Percentiles rank a stretch among this genome's conserved stretches.
Evolutionary conservation across 2,888 invertebrate species (phyloP).

Genomic region (Tineola bisselliella): DNA sequence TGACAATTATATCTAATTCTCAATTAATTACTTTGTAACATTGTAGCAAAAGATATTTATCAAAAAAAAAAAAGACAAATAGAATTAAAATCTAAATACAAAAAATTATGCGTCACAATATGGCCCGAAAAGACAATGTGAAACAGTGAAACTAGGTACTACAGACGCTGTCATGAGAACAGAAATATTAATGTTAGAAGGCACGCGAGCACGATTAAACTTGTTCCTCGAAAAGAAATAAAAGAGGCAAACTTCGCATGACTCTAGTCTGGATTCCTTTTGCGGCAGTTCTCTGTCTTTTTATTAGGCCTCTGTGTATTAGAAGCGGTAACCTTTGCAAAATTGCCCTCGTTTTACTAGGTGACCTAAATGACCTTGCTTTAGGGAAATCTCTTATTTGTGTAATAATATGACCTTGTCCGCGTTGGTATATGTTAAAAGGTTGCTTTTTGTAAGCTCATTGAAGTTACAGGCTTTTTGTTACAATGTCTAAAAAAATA

Average conservation of each 20-base stretch:
- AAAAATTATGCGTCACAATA: background rate
- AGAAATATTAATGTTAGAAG: slow-evolving; percentile 28
- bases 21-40: too few relatives aligned
- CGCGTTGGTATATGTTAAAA: background rate
- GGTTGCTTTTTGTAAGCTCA: background rate
- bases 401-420: background rate
- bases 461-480: background rate
- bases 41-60: too few relatives aligned
- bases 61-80: too few relatives aligned
- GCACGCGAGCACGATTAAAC: slow-evolving; percentile 32
- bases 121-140: background rate
- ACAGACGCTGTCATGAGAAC: slow-evolving; percentile 10
- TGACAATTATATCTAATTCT: too few relatives aligned
- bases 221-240: slow-evolving; percentile 16
- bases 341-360: slow-evolving; percentile 6
- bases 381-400: background rate
- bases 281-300: slow-evolving; percentile 7
- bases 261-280: slow-evolving; percentile 6
- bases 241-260: slow-evolving; percentile 12
- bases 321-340: slow-evolving; percentile 1
- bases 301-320: slow-evolving; percentile 8
- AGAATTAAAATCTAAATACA: too few relatives aligned
- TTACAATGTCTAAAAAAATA: background rate
- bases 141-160: background rate
- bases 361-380: slow-evolving; percentile 2